Percentiles rank a stretch among this genome's conserved stretches.
Conservation (phyloP, 2,797 vertebrate genomes). For the Onychomys torridus region DNA sequence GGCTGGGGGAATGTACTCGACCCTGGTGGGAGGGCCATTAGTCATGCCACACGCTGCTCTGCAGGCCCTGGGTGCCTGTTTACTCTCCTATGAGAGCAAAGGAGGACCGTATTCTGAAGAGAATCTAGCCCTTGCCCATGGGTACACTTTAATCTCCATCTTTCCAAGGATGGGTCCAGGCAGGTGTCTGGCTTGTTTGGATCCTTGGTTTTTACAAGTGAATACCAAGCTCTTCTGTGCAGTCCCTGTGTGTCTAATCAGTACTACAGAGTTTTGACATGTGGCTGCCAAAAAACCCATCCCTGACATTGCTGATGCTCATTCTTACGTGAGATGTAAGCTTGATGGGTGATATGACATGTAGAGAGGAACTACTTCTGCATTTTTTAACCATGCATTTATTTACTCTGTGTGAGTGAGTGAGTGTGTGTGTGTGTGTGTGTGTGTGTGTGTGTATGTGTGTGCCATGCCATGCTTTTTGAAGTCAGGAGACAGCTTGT, state of each 20-base stretch:
- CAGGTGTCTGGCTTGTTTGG: neutral
- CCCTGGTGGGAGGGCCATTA: conserved; percentile 2
- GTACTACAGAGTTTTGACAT: conserved; percentile 11
- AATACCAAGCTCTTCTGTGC: neutral
- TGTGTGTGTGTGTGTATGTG: neutral
- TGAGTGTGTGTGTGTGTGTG: neutral
- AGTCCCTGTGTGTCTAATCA: neutral
- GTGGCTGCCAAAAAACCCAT: neutral
- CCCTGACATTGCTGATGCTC: neutral
- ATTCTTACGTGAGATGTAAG: neutral
- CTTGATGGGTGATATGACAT: neutral
- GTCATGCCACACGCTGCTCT: neutral
- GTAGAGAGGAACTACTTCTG: neutral
- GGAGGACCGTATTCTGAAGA: neutral
- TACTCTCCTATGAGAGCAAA: neutral
- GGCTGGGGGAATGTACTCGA: neutral
- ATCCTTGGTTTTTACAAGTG: neutral
- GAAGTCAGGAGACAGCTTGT: neutral
- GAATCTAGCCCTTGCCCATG: neutral
- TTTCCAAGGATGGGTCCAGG: neutral
- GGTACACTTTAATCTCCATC: neutral
- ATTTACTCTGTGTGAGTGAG: neutral
- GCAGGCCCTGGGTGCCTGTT: neutral
- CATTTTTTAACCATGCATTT: neutral
- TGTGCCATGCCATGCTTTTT: neutral